Evolutionary conservation across 1,140 invertebrate genomes (phyloP), one percentile per base, ranked within the genome.

Genomic region (Drosophila persimilis): DNA sequence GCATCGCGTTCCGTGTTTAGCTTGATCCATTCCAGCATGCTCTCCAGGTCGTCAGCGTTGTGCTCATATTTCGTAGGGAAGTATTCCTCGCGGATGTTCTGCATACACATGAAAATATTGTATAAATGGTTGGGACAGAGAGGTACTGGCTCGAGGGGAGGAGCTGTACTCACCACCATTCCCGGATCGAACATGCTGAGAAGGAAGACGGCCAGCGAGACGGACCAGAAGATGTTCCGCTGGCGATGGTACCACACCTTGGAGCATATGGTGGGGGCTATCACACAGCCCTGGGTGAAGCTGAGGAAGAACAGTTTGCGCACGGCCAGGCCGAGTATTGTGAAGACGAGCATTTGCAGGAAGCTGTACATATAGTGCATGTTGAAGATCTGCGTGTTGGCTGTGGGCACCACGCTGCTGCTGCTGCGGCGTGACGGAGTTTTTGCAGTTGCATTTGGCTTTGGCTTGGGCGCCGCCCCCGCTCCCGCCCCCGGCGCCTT

Each of bases 1-100:
- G 90, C 90, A 75, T 90, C 78, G n/a, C 67, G 72, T 53, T 91
- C 90, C 0, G 90, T 91, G 52, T 91, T 91, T 24, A 90, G 54
- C 59, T 90, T 90, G 35, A 91, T 91, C 90, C 90, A 91, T 24
- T 91, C 78, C 0, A 91, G 64, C 86, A 91, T 89, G 44, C 79
- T 81, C 26, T 90, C 88, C 22, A 91, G 60, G 47, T 91, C 89
- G 31, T 89, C 85, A 6, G 57, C 45, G 15, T 71, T 67, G 11
- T 64, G 61, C 0, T 44, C 24, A 48, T 75, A 61, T 1, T 66
- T 67, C 7, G 63, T 59, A 8, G 89, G 88, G 20, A 85, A 79
- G 31, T 91, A 90, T 52, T 91, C 90, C 44, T 91, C 81, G 47
- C 74, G 85, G 9, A 91, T 80, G 55, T 90, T 91, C 90, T 91